These are phyloP conservation scores for Heliconius aoede DNA, from an alignment of 2,888 invertebrate genomes.

Conservation along the genomic window DNA sequence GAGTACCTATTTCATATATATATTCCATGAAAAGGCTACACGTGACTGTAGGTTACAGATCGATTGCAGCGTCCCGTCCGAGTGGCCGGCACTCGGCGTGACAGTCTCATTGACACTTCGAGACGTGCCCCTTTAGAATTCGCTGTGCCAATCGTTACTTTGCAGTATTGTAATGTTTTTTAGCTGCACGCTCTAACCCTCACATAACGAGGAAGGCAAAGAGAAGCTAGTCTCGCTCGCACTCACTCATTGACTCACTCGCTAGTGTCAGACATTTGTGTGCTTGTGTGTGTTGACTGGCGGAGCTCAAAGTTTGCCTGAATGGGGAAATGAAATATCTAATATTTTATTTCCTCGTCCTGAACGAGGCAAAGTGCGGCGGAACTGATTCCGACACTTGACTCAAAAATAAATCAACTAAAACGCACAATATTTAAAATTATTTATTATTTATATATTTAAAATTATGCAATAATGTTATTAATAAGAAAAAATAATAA, in stretches of 20 bases:
- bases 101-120: slow-evolving; percentile 42
- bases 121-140: slow-evolving; percentile 34
- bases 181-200: not conserved
- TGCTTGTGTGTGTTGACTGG: no score
- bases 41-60: slow-evolving; percentile 21
- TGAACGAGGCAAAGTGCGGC: no score
- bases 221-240: not conserved
- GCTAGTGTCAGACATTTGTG: no score
- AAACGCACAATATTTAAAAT: no score
- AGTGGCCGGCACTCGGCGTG: slow-evolving; percentile 38
- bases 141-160: slow-evolving; percentile 24
- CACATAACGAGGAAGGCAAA: not conserved
- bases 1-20: not conserved
- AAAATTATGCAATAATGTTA: no score
- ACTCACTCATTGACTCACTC: no score
- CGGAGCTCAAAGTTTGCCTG: not conserved
- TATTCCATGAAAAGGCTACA: slow-evolving; percentile 3
- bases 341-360: not conserved
- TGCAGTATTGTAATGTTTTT: slow-evolving; percentile 11
- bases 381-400: no score
- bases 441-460: no score
- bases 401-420: no score
- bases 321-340: slow-evolving; percentile 4
- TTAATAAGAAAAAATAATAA: no score
- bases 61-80: slow-evolving; percentile 24